Conservation (phyloP, 1,140 invertebrate species). For the Harpegnathos saltator region DNA sequence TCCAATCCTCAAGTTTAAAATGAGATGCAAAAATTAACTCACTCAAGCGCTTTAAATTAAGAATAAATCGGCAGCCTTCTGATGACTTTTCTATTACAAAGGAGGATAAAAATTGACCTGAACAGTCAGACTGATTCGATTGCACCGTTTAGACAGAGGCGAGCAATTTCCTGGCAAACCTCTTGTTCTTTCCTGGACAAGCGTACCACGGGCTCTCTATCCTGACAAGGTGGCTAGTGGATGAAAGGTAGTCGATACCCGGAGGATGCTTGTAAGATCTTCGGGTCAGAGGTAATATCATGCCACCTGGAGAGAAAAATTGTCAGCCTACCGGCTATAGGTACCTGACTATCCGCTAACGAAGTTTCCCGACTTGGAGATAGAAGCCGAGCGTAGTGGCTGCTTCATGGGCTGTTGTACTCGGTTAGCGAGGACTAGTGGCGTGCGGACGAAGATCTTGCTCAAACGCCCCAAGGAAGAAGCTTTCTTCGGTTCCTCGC, state of each 20-base stretch:
- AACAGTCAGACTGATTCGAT: no score
- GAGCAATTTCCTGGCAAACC: not conserved
- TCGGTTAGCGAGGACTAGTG: no score
- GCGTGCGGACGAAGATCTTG: no score
- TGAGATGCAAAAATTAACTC: not conserved
- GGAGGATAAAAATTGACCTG: no score
- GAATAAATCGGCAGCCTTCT: not conserved
- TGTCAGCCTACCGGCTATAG: not conserved
- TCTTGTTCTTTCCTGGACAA: not conserved
- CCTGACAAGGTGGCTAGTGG: not conserved
- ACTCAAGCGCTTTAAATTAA: not conserved
- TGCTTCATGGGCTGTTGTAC: no score
- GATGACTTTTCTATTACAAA: no score
- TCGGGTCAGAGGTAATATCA: not conserved
- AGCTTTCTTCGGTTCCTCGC: no score
- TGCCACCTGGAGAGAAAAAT: not conserved
- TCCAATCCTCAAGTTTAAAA: constrained; percentile 8
- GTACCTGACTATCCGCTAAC: no score
- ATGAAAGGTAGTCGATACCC: not conserved
- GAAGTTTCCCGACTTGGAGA: no score
- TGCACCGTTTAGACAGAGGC: not conserved
- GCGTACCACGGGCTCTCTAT: not conserved
- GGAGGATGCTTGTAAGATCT: not conserved
- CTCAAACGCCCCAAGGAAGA: no score
- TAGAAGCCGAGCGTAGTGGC: no score